Evolutionary conservation across 2,113 vertebrate genomes (phyloP).

Genomic region (Salvelinus sp.): DNA sequence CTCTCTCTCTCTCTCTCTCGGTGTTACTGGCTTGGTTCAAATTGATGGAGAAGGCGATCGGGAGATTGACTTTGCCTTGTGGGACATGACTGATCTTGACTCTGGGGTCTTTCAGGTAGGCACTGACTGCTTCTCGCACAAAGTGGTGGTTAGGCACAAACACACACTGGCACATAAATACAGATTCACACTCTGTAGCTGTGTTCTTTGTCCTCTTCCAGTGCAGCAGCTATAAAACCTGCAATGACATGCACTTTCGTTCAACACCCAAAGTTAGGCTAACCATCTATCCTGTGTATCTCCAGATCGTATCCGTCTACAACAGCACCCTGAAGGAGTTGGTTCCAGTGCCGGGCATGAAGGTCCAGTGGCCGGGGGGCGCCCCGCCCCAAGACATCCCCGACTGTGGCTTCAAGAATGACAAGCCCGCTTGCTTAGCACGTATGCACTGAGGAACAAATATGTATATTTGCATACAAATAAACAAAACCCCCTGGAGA

Average conservation of each 20-base stretch:
- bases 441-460: constrained; percentile 60
- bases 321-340: constrained; percentile 82
- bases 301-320: constrained; percentile 84
- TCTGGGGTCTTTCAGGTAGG: constrained; percentile 81
- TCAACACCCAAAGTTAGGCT: not conserved
- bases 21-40: constrained; percentile 81
- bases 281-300: not conserved
- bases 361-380: constrained; percentile 82
- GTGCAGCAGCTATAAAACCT: no score
- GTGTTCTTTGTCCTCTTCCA: no score
- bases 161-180: not conserved
- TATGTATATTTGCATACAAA: no score
- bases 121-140: not conserved
- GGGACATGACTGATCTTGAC: constrained; percentile 81
- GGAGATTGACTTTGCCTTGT: constrained; percentile 87
- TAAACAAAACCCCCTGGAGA: no score
- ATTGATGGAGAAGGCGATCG: constrained; percentile 86
- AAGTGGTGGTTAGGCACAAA: not conserved
- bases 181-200: not conserved
- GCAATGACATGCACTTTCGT: not conserved
- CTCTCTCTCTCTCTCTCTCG: constrained; percentile 1
- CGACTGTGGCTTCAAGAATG: constrained; percentile 84
- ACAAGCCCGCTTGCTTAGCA: constrained; percentile 75
- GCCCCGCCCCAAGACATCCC: constrained; percentile 80
- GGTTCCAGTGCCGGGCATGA: constrained; percentile 64